phyloP scores from a whole-genome alignment of 2,888 invertebrate species.

The Cryptus viduatorius region DNA sequence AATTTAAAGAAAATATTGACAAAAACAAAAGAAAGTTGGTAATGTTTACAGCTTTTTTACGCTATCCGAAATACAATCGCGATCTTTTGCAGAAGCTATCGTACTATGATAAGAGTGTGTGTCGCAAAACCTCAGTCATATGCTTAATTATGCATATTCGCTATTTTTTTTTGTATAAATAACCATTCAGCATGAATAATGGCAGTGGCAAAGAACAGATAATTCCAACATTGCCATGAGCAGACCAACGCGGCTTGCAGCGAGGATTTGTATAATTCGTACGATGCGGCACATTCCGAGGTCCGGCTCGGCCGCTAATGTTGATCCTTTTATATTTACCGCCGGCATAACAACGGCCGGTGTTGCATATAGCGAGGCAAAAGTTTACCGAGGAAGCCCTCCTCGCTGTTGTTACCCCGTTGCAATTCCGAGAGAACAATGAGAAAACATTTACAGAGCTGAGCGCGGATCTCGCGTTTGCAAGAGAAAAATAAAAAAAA shows the following conservation, averaged over 20 bases:
- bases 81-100: no score
- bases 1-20: not conserved
- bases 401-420: constrained; percentile 42
- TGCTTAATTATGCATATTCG: not conserved
- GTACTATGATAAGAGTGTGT: not conserved
- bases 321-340: constrained; percentile 71
- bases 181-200: constrained; percentile 3
- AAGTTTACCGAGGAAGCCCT: constrained; percentile 45
- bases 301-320: constrained; percentile 64
- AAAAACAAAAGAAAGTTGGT: not conserved
- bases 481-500: constrained; percentile 29
- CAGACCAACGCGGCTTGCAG: constrained; percentile 52
- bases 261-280: constrained; percentile 71
- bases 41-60: no score
- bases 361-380: constrained; percentile 41
- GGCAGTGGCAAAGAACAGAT: not conserved
- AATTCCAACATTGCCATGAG: not conserved
- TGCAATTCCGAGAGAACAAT: constrained; percentile 65
- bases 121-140: not conserved
- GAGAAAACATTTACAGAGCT: constrained; percentile 55
- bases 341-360: constrained; percentile 26
- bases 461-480: constrained; percentile 12
- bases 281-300: constrained; percentile 48
- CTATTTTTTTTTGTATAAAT: not conserved
- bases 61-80: no score